phyloP scores from a whole-genome alignment of 2,888 invertebrate genomes.

The Trilocha varians region DNA sequence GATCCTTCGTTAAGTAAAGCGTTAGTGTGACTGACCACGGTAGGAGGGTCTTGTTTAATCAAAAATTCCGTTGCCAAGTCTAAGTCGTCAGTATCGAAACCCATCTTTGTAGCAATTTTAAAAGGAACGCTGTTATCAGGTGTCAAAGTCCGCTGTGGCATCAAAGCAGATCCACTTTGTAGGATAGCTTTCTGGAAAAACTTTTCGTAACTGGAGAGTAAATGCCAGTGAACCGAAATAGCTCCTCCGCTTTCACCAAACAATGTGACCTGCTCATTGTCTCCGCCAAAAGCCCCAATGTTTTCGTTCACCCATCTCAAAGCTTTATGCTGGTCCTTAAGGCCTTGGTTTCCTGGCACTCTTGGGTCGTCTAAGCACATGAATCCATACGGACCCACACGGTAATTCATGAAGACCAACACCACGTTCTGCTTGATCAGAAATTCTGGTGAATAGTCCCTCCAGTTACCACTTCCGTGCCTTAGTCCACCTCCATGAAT shows the following conservation, averaged over 20 bases:
- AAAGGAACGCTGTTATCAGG: constrained; percentile 9
- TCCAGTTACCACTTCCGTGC: constrained; percentile 14
- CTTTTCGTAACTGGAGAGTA: constrained; percentile 19
- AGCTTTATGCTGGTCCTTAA: constrained; percentile 24
- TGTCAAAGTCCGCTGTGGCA: constrained; percentile 9
- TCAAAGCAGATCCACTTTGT: constrained; percentile 14
- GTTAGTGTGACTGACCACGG: constrained; percentile 13
- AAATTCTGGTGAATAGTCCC: constrained; percentile 5
- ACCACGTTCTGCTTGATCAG: constrained; percentile 21
- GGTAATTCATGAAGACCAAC: constrained; percentile 22
- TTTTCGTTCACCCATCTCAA: constrained; percentile 26
- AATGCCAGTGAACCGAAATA: constrained; percentile 17
- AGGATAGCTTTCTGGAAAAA: constrained; percentile 21
- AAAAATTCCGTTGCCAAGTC: constrained; percentile 9
- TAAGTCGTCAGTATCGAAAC: constrained; percentile 10
- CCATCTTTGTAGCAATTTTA: constrained; percentile 11
- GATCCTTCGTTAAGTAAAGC: constrained; percentile 13
- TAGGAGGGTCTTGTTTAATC: constrained; percentile 3
- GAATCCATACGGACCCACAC: constrained; percentile 20
- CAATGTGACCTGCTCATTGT: constrained; percentile 15
- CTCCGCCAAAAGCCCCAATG: constrained; percentile 24
- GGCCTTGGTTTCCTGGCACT: constrained; percentile 25
- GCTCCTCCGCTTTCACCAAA: constrained; percentile 26
- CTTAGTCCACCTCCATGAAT: constrained; percentile 30
- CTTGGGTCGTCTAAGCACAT: constrained; percentile 1